Base-by-base conservation (phyloP, 2,888 invertebrate genomes). In the Coenonympha arcania region DNA sequence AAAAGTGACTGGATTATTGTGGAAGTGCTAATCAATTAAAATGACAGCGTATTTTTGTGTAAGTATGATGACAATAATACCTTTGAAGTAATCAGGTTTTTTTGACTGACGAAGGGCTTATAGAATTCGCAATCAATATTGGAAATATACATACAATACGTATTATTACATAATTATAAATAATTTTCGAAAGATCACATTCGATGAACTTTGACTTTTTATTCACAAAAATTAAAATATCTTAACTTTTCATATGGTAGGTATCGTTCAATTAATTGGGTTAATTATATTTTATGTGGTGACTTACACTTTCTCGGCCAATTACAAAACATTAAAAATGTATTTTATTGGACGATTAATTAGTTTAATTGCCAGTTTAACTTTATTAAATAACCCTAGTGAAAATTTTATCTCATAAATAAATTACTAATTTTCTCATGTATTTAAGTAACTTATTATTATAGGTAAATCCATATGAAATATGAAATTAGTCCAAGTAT, bases 281-380 rank as follows among this genome's bases (percentile, higher is more conserved):
- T 37, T 22, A 37, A 40, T 26, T 26, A 26, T 48, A 30, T 40
- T 39, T 50, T 33, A 39, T 39, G 19, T 22, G 28, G 28, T 31
- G 36, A 28, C 22, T 26, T 41, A 36, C 33, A 39, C 44, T 45
- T 45, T 19, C 43, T n/a, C 31, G 39, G 39, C 45, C 19, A 40
- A 39, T 45, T 50, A 36, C 39, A 6, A 26, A 26, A 47, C 42
- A 43, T 48, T 20, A 36, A 48, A 48, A 34, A 36, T 26, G 15
- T 36, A 37, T 41, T 51, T 51, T 51, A 51, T 42, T 22, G 16
- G 20, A 34, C 31, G 31, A 8, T 45, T 40, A 45, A 51, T 47
- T 46, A 36, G 28, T 36, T 46, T 41, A 19, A 36, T 48, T 15
- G n/a, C n/a, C n/a, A 18, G 16, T 11, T 30, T 5, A 26, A 34